Conservation (phyloP, 1,140 invertebrate genomes). For the Temnothorax longispinosus region DNA sequence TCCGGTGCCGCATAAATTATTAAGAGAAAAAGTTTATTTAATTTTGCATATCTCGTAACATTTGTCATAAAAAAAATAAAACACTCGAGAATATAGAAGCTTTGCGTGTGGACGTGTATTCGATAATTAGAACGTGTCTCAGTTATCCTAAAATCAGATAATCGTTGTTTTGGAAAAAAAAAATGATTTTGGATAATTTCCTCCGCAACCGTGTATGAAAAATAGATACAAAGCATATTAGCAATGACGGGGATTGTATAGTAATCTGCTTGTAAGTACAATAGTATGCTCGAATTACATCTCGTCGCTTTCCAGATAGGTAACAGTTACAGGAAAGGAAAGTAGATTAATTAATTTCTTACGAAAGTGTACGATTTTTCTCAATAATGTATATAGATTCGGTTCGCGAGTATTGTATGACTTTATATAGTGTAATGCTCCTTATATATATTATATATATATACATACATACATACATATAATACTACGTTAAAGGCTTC, state of each 20-base stretch:
- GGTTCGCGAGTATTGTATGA: slow-evolving; percentile 58
- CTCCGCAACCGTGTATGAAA: neutral
- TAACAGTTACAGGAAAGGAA: slow-evolving; percentile 40
- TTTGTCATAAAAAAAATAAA: neutral
- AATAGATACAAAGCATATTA: slow-evolving; percentile 38
- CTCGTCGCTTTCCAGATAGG: slow-evolving; percentile 35
- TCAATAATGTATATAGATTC: slow-evolving; percentile 67
- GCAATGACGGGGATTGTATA: slow-evolving; percentile 49
- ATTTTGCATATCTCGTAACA: slow-evolving; percentile 19
- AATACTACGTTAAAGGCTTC: slow-evolving; percentile 69
- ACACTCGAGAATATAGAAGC: slow-evolving; percentile 18
- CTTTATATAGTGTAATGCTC: slow-evolving; percentile 60
- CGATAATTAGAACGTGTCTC: neutral
- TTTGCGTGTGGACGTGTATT: neutral
- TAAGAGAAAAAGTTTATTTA: neutral
- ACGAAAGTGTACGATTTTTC: slow-evolving; percentile 59
- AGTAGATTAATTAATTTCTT: slow-evolving; percentile 55
- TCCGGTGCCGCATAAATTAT: no score
- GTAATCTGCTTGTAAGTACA: slow-evolving; percentile 65
- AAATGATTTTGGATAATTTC: neutral
- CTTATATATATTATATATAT: slow-evolving; percentile 42
- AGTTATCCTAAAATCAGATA: neutral
- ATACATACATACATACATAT: slow-evolving; percentile 28
- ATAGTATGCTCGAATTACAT: slow-evolving; percentile 40
- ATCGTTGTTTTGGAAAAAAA: slow-evolving; percentile 4